Percentiles rank a stretch among this genome's conserved stretches.
Evolutionary conservation across 1,140 invertebrate species (phyloP).

Genomic region (Scaptomyza hsui): DNA sequence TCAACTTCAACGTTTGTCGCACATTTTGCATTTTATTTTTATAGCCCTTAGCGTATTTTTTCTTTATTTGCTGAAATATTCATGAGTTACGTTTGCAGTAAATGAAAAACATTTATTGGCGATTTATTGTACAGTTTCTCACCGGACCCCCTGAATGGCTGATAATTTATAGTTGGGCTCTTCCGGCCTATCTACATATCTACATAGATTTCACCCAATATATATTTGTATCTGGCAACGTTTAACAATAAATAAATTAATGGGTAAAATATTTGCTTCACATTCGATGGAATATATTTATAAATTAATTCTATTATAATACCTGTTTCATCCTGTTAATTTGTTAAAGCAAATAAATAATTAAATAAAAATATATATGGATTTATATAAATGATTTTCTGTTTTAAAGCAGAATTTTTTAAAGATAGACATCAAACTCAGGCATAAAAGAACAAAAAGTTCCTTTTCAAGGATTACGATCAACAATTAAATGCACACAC

Average conservation of each 20-base stretch:
- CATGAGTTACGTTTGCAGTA: constrained; percentile 78
- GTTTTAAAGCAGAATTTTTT: neutral
- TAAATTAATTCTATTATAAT: too few relatives aligned
- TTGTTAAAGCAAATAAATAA: too few relatives aligned
- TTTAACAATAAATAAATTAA: constrained; percentile 58
- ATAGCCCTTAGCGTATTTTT: constrained; percentile 12
- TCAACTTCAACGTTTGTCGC: constrained; percentile 52
- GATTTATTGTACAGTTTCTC: constrained; percentile 64
- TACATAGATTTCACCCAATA: constrained; percentile 3
- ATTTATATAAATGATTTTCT: neutral
- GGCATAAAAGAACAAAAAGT: constrained; percentile 6
- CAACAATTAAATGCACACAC: constrained; percentile 9
- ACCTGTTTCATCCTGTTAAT: too few relatives aligned
- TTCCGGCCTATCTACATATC: constrained; percentile 19
- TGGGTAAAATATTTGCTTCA: constrained; percentile 5
- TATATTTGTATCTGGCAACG: constrained; percentile 35
- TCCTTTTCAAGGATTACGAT: constrained; percentile 12
- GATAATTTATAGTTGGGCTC: constrained; percentile 71
- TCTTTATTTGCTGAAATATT: constrained; percentile 64
- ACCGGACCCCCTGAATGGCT: constrained; percentile 59
- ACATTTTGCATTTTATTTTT: constrained; percentile 64
- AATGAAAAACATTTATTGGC: constrained; percentile 72
- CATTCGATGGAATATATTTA: neutral
- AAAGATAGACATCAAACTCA: constrained; percentile 7
- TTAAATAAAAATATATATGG: too few relatives aligned